These are phyloP conservation scores for Siniperca undulata DNA, from an alignment of 2,797 vertebrate species.

Conservation along the genomic window DNA sequence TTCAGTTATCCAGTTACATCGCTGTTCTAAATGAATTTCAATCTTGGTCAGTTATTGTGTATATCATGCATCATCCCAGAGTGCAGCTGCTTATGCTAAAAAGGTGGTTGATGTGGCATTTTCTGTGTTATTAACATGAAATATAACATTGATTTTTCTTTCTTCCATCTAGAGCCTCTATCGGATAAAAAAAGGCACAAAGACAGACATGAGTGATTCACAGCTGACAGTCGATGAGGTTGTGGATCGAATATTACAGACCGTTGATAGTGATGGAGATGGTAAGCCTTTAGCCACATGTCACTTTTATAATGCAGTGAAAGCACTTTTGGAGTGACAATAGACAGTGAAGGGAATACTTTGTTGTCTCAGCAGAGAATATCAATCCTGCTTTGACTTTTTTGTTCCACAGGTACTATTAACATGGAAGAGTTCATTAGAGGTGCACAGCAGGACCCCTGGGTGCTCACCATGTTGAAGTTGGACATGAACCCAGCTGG, in stretches of 20 bases:
- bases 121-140: not conserved
- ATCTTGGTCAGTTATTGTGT: not conserved
- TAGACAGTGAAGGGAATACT: accelerated
- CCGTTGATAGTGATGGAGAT: constrained; percentile 80
- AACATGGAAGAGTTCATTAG: constrained; percentile 81
- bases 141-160: not conserved
- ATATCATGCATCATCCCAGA: not conserved
- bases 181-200: constrained; percentile 72
- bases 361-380: not conserved
- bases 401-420: constrained; percentile 70
- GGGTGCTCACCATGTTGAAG: constrained; percentile 85
- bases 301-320: not conserved
- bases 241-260: constrained; percentile 78
- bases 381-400: not conserved
- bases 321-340: not conserved
- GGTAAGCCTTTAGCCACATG: constrained; percentile 65
- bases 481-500: constrained; percentile 83
- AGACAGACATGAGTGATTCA: constrained; percentile 33
- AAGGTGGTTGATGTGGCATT: not conserved
- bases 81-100: not conserved
- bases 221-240: constrained; percentile 73
- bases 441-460: constrained; percentile 82
- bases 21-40: not conserved
- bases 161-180: constrained; percentile 75
- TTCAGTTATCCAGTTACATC: not conserved